Conservation (phyloP, 1,140 invertebrate species). For the Drosophila bifasciata region DNA sequence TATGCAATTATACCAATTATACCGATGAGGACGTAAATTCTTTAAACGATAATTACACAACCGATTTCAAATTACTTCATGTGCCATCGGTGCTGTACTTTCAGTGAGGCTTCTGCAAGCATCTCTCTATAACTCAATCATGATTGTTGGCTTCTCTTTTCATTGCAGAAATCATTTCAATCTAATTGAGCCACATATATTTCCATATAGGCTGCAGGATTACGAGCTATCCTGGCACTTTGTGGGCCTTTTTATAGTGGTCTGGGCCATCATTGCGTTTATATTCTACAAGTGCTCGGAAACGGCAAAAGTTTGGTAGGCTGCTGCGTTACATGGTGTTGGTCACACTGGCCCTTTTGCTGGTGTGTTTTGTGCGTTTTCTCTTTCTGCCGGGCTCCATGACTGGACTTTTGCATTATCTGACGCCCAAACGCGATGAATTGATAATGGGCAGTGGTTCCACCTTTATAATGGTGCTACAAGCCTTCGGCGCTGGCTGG, state of each 20-base stretch:
- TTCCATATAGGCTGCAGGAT: accelerated
- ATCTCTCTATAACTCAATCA: neutral
- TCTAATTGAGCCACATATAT: neutral
- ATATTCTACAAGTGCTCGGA: constrained; percentile 67
- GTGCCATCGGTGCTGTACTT: constrained; percentile 71
- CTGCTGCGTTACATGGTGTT: constrained; percentile 53
- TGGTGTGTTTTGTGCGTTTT: constrained; percentile 53
- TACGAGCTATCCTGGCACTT: constrained; percentile 51
- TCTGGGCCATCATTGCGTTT: constrained; percentile 50
- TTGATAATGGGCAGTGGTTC: constrained; percentile 18
- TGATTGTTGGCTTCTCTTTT: neutral
- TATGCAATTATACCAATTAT: constrained; percentile 32
- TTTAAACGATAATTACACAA: neutral
- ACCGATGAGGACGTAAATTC: neutral
- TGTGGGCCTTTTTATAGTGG: constrained; percentile 8
- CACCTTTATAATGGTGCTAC: constrained; percentile 48
- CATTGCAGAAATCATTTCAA: constrained; percentile 38
- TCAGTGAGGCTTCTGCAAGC: constrained; percentile 37
- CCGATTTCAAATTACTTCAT: constrained; percentile 15
- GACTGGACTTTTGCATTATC: constrained; percentile 90
- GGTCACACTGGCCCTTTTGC: constrained; percentile 36
- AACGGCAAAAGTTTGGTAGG: constrained; percentile 61
- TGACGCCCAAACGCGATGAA: constrained; percentile 86
- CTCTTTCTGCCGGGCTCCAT: constrained; percentile 88
- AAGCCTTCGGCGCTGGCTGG: constrained; percentile 93